Base-by-base conservation (phyloP, 1,140 invertebrate species). In the Pseudomyrmex dendroicus region DNA sequence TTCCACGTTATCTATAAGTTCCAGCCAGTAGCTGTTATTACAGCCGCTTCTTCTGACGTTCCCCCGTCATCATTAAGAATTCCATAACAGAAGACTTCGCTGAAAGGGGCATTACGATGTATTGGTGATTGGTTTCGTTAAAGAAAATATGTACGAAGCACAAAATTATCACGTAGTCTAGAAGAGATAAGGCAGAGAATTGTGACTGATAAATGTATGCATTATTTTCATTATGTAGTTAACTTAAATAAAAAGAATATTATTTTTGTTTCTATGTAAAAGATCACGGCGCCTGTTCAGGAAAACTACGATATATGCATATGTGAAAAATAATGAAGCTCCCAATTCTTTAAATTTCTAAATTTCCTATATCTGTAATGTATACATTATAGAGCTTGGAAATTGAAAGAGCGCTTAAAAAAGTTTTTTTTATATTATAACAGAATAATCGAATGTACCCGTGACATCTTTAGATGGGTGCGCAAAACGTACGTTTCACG, bases 31-130 rank as follows among this genome's bases (percentile, higher is more conserved):
- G 50, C 20, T 83, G 80, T 77, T 83, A 77, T 83, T 77, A 76
- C 61, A 83, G 61, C 80, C 17, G 73, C 59, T 78, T 62, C 59
- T 78, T 62, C 72, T 77, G 48, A 76, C 61, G 44, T 56, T 64
- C 62, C 62, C 52, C 73, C 61, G 35, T 77, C 66, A 54, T 86
- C 70, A 74, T 86, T 74, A 83, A 77, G 62, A 82, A 86, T 82
- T 86, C 63, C 70, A 59, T 74, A 82, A 73, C 61, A 62, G 57
- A 73, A 62, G 73, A 25, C 20, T 56, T 61, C 20, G 12, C 7
- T 44, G 59, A 78, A 50, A 78, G 52, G 61, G 15, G 25, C 44
- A 76, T 82, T 50, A 46, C n/a, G 63, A 67, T 12, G 62, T 56
- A 72, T 80, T 61, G 77, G 61, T 56, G 73, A 77, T 56, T 52